Base-by-base conservation (phyloP, 2,888 invertebrate genomes). In the Drosophila suboccidentalis region DNA sequence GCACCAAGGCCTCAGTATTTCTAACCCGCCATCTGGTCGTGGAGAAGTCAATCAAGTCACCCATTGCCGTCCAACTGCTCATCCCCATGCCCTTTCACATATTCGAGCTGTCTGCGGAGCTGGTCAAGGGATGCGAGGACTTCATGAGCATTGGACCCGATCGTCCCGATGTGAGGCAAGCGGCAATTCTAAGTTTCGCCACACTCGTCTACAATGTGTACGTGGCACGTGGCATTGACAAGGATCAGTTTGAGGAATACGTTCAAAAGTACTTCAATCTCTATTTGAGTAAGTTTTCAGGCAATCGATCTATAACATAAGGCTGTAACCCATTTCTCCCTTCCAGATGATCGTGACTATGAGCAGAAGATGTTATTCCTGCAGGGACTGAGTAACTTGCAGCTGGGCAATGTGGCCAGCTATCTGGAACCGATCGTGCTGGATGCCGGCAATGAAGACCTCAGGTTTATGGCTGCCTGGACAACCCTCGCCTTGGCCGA, bases 41-140 rank as follows among this genome's bases (percentile, higher is more conserved):
- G 29, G 94, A 94, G 34, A 93, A 93, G 26, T 93, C 94, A 92
- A 94, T 96, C 0, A 95, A 95, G 81, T 95, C 95, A 26, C 94
- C 95, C 2, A 94, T 95, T 0, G 94, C 96, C 0, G 94, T 95
- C 5, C 95, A 95, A 41, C 92, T 96, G 38, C 93, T 96, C 26
- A 94, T 95, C 0, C 95, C 95, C 43, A 93, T 96, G 55, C 96
- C 96, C 0, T 96, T 96, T 92, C 95, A 96, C 90, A 94, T 96
- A 34, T 94, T 95, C 11, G 94, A 95, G 29, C 91, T 94, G 2
- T 93, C 94, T 11, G 93, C 92, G 50, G 93, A 93, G 17, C 70
- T 93, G 2, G 93, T 96, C 0, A 94, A 94, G 43, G 94, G 94
- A 61, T 92, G 95, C 88, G 95, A 95, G 81, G 90, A 92, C 9